phyloP scores from a whole-genome alignment of 1,140 invertebrate genomes.

The Lepidurus couesii region DNA sequence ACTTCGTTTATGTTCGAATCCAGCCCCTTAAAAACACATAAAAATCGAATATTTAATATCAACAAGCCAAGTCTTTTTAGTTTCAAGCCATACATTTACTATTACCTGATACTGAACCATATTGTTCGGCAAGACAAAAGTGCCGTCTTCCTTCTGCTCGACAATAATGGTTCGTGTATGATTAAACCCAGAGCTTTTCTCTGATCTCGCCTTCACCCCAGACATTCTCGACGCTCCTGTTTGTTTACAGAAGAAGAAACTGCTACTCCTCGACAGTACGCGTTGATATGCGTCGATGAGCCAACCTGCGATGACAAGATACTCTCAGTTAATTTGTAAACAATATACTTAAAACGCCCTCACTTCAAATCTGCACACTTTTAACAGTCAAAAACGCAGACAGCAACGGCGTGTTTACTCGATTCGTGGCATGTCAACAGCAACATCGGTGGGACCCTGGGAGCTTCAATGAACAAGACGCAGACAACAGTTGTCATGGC shows the following conservation, averaged over 20 bases:
- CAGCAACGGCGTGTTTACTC: conserved; percentile 13
- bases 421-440: conserved; percentile 17
- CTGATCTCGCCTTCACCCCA: not conserved
- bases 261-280: too few species aligned
- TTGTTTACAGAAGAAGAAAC: not conserved
- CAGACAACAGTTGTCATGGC: not conserved
- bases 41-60: not conserved
- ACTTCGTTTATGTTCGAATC: not conserved
- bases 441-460: not conserved
- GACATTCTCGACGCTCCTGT: not conserved
- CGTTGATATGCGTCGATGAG: too few species aligned
- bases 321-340: not conserved
- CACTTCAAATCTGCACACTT: not conserved
- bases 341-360: not conserved
- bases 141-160: not conserved
- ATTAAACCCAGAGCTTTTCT: not conserved
- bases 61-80: not conserved
- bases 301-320: not conserved
- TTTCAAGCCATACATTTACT: not conserved
- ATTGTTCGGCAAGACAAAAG: not conserved
- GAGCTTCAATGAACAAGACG: not conserved
- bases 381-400: not conserved
- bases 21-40: not conserved
- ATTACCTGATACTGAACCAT: not conserved
- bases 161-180: not conserved